Percentiles rank a stretch among this genome's conserved stretches.
phyloP scores from a whole-genome alignment of 2,113 vertebrate genomes.

The Onychorhynchus coronatus region DNA sequence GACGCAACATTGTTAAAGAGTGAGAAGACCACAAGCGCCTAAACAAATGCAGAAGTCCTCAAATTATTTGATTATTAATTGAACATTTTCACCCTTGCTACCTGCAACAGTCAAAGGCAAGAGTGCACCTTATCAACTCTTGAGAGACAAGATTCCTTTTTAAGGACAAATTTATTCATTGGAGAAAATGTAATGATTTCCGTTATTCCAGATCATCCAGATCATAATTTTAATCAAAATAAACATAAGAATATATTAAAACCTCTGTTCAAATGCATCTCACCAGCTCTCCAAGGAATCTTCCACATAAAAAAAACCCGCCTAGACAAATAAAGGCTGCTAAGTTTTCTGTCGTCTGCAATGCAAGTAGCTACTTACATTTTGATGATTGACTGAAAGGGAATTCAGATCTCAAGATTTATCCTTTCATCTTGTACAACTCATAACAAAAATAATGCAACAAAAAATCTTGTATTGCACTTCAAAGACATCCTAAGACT shows the following conservation, averaged over 20 bases:
- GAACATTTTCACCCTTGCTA: not conserved
- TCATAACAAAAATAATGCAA: not conserved
- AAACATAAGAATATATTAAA: not conserved
- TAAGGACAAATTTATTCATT: not conserved
- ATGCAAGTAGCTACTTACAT: not conserved
- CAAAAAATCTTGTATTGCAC: not conserved
- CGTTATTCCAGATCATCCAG: not conserved
- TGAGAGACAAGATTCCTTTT: not conserved
- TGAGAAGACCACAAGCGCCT: not conserved
- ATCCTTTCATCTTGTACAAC: not conserved
- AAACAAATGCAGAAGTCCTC: not conserved
- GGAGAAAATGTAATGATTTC: not conserved
- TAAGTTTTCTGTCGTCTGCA: not conserved
- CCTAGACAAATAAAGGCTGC: not conserved
- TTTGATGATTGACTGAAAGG: not conserved
- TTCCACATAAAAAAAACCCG: not conserved
- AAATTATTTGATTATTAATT: not conserved
- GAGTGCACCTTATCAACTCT: not conserved
- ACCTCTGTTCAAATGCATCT: not conserved
- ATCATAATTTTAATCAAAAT: not conserved
- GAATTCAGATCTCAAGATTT: not conserved
- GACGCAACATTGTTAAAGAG: not conserved
- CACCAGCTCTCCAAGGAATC: not conserved
- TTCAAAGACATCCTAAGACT: not conserved
- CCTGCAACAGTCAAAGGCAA: not conserved